These are phyloP conservation scores for Scatophagus argus DNA, from an alignment of 2,113 vertebrate species.

Conservation along the genomic window DNA sequence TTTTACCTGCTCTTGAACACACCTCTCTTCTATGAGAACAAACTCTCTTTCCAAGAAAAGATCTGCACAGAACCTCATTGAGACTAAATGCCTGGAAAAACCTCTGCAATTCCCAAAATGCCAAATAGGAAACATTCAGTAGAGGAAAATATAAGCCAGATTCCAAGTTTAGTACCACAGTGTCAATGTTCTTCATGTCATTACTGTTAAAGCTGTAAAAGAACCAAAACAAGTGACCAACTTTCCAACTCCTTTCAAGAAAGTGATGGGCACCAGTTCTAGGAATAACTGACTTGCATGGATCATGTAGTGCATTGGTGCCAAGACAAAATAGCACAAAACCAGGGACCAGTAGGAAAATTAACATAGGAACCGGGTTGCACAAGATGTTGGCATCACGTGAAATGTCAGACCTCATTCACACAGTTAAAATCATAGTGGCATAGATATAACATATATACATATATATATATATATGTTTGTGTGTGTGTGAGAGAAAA, in stretches of 20 bases:
- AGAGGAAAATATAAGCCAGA: slow-evolving; percentile 44
- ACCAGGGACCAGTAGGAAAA: slow-evolving; percentile 18
- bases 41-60: not conserved
- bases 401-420: slow-evolving; percentile 10
- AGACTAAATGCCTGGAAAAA: slow-evolving; percentile 51
- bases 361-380: not conserved
- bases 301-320: slow-evolving; percentile 10
- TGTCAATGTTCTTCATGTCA: not conserved
- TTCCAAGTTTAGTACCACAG: not conserved
- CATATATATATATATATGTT: not conserved
- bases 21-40: slow-evolving; percentile 13
- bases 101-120: slow-evolving; percentile 3
- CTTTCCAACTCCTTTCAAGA: slow-evolving; percentile 4
- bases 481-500: too few relatives aligned
- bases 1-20: not conserved
- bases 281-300: slow-evolving; percentile 44
- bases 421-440: not conserved
- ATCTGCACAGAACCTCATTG: slow-evolving; percentile 46
- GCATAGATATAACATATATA: too few relatives aligned
- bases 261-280: slow-evolving; percentile 30
- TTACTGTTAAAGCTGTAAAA: not conserved
- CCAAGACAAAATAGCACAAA: slow-evolving; percentile 8
- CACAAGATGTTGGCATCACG: not conserved
- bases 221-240: not conserved
- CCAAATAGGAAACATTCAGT: slow-evolving; percentile 53